Evolutionary conservation across 2,113 vertebrate species (phyloP).

Genomic region (Columba janthina): DNA sequence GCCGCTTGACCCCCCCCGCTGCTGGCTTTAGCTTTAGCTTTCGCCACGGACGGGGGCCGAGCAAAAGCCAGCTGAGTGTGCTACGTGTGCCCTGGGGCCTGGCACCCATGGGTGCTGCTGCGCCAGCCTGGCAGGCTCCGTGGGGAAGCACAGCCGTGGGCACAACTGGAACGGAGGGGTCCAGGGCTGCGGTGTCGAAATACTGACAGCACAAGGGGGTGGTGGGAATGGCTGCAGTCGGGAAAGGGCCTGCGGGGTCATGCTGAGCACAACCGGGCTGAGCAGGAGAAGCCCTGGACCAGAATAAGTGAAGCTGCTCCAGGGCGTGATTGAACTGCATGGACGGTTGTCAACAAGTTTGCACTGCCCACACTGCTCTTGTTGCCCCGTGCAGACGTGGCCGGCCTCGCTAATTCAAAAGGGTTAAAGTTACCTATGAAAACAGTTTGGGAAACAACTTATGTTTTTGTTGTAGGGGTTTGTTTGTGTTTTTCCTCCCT

Average conservation of each 20-base stretch:
- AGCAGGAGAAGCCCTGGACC: not conserved
- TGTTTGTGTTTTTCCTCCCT: not conserved
- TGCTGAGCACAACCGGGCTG: not conserved
- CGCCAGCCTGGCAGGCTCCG: not conserved
- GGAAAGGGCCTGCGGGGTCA: not conserved
- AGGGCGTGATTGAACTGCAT: accelerated
- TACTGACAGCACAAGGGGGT: accelerated
- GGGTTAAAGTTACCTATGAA: not conserved
- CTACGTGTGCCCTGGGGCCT: not conserved
- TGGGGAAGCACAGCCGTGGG: not conserved
- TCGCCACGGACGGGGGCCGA: too few species aligned
- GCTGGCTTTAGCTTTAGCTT: too few species aligned
- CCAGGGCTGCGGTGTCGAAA: not conserved
- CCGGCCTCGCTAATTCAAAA: accelerated
- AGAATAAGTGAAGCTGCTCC: not conserved
- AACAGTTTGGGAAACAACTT: not conserved
- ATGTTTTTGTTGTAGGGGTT: accelerated
- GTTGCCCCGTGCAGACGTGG: not conserved
- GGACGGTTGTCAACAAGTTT: not conserved
- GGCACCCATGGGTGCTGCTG: not conserved
- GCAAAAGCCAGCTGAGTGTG: too few species aligned
- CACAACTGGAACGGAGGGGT: accelerated
- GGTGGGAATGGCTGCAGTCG: not conserved
- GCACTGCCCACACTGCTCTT: accelerated
- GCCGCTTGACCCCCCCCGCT: too few species aligned